These are phyloP conservation scores for Amblyteles armatorius DNA, from an alignment of 2,888 invertebrate species.

Conservation along the genomic window DNA sequence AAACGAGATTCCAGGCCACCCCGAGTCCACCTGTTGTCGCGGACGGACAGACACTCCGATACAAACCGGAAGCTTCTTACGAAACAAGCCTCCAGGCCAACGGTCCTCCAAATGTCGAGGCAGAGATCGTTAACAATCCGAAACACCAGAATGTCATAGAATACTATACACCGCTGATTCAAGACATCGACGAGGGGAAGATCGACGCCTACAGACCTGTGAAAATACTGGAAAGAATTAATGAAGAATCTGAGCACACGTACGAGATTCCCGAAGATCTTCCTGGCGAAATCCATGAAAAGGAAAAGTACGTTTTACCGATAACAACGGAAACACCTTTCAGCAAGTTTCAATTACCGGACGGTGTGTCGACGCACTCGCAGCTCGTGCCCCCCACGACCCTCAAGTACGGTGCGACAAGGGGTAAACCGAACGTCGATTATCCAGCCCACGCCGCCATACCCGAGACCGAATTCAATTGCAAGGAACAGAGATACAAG, in stretches of 20 bases:
- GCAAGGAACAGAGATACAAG: constrained; percentile 94
- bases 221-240: constrained; percentile 29
- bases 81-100: constrained; percentile 64
- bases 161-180: constrained; percentile 77
- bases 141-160: constrained; percentile 75
- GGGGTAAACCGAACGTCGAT: constrained; percentile 90
- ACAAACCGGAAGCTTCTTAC: constrained; percentile 63
- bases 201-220: neutral
- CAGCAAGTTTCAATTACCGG: constrained; percentile 70
- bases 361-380: constrained; percentile 62
- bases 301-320: constrained; percentile 71
- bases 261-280: constrained; percentile 76
- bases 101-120: constrained; percentile 48
- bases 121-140: constrained; percentile 57
- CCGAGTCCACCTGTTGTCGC: constrained; percentile 71
- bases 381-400: constrained; percentile 70
- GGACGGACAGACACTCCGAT: constrained; percentile 43
- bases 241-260: constrained; percentile 65
- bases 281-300: constrained; percentile 70
- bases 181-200: constrained; percentile 72
- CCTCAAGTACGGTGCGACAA: constrained; percentile 83
- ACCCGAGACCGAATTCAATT: constrained; percentile 92
- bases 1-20: constrained; percentile 78
- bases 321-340: constrained; percentile 71
- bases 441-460: constrained; percentile 92